phyloP scores from a whole-genome alignment of 1,140 invertebrate species.

The Trichomalopsis sarcophagae region DNA sequence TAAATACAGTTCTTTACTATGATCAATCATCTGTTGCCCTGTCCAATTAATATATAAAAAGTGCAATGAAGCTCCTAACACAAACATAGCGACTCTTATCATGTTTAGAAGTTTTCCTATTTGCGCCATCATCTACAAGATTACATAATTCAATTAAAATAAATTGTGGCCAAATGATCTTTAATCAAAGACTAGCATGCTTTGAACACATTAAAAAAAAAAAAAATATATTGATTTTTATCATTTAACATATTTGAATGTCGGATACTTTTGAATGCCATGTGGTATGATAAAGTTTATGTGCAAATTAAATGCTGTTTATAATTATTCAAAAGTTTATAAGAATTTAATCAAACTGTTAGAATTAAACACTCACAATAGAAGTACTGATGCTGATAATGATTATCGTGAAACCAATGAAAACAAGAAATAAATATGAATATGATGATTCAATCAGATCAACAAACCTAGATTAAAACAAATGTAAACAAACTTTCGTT shows the following conservation, averaged over 20 bases:
- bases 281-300: no score
- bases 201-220: no score
- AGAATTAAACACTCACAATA: background rate
- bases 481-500: background rate
- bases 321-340: no score
- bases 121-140: background rate
- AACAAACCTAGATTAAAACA: background rate
- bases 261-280: no score
- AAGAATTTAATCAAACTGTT: no score
- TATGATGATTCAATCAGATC: background rate
- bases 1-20: slow-evolving; percentile 1
- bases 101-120: background rate
- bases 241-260: no score
- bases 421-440: background rate
- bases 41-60: background rate
- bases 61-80: background rate
- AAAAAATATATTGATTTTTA: no score
- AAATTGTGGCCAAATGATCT: background rate
- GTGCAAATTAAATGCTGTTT: no score
- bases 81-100: background rate
- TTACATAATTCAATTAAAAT: background rate
- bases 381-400: background rate
- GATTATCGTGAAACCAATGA: background rate
- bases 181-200: background rate
- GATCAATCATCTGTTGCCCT: background rate